phyloP scores from a whole-genome alignment of 2,888 invertebrate species.

The Cephus sareptanus region DNA sequence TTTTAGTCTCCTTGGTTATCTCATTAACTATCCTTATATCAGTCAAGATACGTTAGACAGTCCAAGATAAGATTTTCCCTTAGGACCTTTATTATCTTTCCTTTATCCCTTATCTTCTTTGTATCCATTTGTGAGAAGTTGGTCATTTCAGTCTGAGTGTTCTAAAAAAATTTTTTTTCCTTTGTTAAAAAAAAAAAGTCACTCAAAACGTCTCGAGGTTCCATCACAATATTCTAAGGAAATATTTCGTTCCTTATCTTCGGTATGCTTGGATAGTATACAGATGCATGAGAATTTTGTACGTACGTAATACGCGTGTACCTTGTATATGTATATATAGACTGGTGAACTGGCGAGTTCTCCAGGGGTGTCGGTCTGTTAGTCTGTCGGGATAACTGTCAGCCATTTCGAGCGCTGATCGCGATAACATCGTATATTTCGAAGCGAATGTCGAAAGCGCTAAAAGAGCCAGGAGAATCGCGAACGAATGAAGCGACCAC shows the following conservation, averaged over 20 bases:
- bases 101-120: not conserved
- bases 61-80: not conserved
- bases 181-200: not conserved
- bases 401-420: conserved; percentile 11
- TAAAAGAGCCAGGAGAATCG: conserved; percentile 26
- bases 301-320: not conserved
- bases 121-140: not conserved
- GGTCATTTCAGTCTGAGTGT: not conserved
- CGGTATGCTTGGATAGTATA: not conserved
- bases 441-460: conserved; percentile 42
- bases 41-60: not conserved
- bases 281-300: not conserved
- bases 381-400: conserved; percentile 1
- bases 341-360: not conserved
- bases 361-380: not conserved
- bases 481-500: conserved; percentile 2
- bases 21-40: not conserved
- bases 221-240: not conserved
- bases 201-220: not conserved
- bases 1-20: not conserved
- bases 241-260: not conserved
- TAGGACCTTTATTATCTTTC: not conserved
- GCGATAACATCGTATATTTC: conserved; percentile 55
- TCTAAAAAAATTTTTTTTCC: not conserved
- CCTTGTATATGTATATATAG: not conserved